These are phyloP conservation scores for Heliothis subflexa DNA, from an alignment of 1,140 invertebrate species.

Conservation along the genomic window DNA sequence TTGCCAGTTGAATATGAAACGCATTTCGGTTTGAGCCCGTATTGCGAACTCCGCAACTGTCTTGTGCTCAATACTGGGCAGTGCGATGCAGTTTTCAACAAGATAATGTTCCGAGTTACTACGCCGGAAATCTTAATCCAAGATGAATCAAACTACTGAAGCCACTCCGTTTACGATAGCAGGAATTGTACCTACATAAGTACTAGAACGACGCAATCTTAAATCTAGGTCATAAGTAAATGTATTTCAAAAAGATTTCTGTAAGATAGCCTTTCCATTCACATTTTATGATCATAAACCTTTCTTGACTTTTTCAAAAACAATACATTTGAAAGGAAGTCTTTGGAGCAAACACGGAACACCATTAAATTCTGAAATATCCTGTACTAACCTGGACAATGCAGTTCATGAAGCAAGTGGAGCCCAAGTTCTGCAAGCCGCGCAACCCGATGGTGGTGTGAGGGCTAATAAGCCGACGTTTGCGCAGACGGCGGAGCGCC, in stretches of 20 bases:
- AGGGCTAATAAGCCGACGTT: conserved; percentile 92
- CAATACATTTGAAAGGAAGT: too few species aligned
- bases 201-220: too few species aligned
- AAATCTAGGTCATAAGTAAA: too few species aligned
- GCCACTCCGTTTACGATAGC: too few species aligned
- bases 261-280: too few species aligned
- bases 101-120: neutral
- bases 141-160: neutral
- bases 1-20: neutral
- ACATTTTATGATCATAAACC: too few species aligned
- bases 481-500: conserved; percentile 90
- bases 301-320: too few species aligned
- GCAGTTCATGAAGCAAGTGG: conserved; percentile 99
- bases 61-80: too few species aligned
- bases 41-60: neutral
- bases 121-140: conserved; percentile 12
- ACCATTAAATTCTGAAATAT: neutral
- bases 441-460: conserved; percentile 95
- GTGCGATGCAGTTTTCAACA: too few species aligned
- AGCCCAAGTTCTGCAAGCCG: conserved; percentile 98
- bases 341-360: too few species aligned
- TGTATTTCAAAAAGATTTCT: too few species aligned
- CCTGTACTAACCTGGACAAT: conserved; percentile 92
- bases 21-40: neutral
- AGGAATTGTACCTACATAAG: too few species aligned